These are phyloP conservation scores for Temnothorax ravouxi DNA, from an alignment of 2,888 invertebrate genomes.

Conservation along the genomic window DNA sequence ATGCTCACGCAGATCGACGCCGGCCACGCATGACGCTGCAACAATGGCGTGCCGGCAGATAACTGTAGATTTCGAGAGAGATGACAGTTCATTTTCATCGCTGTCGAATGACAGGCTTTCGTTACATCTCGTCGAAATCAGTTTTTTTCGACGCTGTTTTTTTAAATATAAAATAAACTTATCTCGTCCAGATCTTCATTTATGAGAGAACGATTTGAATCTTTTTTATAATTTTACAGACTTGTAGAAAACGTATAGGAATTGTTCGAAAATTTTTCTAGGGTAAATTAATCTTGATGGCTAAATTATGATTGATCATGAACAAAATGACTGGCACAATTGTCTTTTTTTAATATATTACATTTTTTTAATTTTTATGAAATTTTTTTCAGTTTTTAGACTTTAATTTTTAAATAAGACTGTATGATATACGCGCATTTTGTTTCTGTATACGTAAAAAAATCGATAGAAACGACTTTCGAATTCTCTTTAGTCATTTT, in stretches of 20 bases:
- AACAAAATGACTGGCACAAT: background rate
- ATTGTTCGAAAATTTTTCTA: background rate
- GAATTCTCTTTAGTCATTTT: background rate
- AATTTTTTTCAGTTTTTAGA: background rate
- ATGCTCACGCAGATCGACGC: constrained; percentile 50
- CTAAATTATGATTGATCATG: background rate
- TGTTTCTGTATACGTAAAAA: background rate
- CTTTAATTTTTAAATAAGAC: background rate
- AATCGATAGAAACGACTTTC: background rate
- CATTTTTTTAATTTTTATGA: background rate
- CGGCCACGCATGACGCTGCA: constrained; percentile 33
- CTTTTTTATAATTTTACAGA: background rate
- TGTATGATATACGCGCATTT: background rate
- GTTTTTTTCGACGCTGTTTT: background rate
- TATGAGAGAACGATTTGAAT: background rate
- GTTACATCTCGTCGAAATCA: background rate
- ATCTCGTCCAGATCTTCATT: background rate
- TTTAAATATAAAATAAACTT: background rate
- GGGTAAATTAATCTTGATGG: background rate
- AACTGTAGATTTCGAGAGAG: constrained; percentile 35
- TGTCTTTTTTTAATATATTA: background rate
- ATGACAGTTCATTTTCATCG: constrained; percentile 37
- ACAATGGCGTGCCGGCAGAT: constrained; percentile 31
- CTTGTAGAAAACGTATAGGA: background rate
- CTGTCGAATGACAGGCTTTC: constrained; percentile 20